A percentile compares a stretch with the other conserved stretches of the same genome.
phyloP scores from a whole-genome alignment of 1,140 invertebrate genomes.

The Antheraea pernyi region DNA sequence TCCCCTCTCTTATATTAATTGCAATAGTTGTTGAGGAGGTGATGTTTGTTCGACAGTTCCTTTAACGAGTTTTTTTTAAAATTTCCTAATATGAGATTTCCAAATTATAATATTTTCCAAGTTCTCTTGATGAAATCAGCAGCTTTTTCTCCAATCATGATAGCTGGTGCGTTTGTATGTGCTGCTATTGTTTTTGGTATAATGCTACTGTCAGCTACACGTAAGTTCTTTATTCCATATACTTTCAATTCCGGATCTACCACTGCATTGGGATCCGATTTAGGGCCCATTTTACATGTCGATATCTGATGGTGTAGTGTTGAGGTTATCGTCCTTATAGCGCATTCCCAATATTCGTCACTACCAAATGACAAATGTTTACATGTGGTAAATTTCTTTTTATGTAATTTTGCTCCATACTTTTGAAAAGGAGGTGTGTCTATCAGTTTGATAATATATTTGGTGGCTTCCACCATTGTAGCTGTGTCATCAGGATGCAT shows the following conservation, averaged over 20 bases:
- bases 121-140: conserved; percentile 87
- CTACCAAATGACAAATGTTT: conserved; percentile 74
- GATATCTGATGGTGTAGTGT: conserved; percentile 86
- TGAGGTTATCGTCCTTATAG: conserved; percentile 81
- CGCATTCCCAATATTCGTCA: conserved; percentile 88
- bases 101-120: conserved; percentile 62
- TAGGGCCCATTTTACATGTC: conserved; percentile 89
- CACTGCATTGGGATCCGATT: conserved; percentile 83
- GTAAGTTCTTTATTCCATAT: conserved; percentile 83
- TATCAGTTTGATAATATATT: conserved; percentile 81
- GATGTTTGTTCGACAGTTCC: too few species aligned
- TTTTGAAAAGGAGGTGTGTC: conserved; percentile 82
- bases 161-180: conserved; percentile 86
- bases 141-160: conserved; percentile 93
- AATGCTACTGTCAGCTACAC: conserved; percentile 88
- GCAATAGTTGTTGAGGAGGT: too few species aligned
- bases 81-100: neutral
- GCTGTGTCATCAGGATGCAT: conserved; percentile 82
- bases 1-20: too few species aligned
- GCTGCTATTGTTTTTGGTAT: conserved; percentile 86
- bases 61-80: too few species aligned
- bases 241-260: conserved; percentile 87
- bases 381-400: conserved; percentile 82
- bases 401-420: conserved; percentile 80
- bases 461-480: conserved; percentile 84